A percentile compares a stretch with the other conserved stretches of the same genome.
Evolutionary conservation across 2,113 vertebrate species (phyloP).

Genomic region (Heterochromis multidens): DNA sequence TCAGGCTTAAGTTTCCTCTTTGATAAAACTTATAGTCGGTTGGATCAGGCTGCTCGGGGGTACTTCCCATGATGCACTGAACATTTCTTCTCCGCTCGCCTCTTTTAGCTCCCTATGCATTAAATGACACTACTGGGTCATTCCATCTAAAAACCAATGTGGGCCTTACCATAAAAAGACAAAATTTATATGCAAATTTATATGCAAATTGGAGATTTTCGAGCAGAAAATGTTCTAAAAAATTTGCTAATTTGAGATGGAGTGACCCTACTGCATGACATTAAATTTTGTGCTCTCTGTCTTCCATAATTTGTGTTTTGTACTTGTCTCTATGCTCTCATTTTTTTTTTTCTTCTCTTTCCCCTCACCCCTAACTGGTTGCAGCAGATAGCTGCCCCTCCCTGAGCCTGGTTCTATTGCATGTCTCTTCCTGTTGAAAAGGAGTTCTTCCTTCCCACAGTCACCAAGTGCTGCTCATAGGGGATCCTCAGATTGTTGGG

Average conservation of each 20-base stretch:
- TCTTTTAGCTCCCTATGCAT: not conserved
- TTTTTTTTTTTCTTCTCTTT: not conserved
- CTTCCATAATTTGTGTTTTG: not conserved
- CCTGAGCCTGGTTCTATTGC: not conserved
- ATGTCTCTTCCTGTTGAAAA: not conserved
- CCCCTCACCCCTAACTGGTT: fast-evolving
- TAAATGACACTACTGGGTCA: not conserved
- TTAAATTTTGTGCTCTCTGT: not conserved
- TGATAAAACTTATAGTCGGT: not conserved
- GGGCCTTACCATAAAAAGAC: no score
- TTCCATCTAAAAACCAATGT: not conserved
- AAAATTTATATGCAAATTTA: not conserved
- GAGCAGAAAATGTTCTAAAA: not conserved
- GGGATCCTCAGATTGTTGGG: not conserved
- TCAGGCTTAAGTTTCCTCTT: not conserved
- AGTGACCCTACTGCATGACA: not conserved
- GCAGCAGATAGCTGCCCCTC: not conserved
- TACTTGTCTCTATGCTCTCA: not conserved
- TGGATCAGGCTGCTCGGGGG: not conserved
- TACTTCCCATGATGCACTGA: not conserved
- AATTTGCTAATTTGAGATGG: not conserved
- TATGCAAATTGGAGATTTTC: not conserved
- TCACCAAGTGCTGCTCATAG: not conserved
- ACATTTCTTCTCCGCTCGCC: not conserved
- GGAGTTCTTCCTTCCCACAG: not conserved